Base-by-base conservation (phyloP, 2,888 invertebrate genomes). In the Orchesellides sinensis region DNA sequence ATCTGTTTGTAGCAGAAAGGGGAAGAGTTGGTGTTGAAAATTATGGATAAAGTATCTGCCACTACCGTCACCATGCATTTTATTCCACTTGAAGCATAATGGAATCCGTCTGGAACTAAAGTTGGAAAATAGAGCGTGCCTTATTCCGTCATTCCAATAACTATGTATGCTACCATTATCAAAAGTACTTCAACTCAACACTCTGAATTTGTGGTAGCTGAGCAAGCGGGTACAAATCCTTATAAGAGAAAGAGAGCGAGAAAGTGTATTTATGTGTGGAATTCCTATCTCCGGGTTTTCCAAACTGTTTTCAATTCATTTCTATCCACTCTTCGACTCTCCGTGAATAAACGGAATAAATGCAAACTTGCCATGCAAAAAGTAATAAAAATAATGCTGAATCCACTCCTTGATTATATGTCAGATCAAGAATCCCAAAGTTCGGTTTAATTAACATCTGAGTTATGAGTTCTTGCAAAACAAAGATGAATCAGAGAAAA, bases 241-340 rank as follows among this genome's bases (percentile, higher is more conserved):
- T n/a, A n/a, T n/a, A n/a, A n/a, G n/a, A n/a, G n/a, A n/a, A n/a
- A n/a, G n/a, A n/a, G n/a, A n/a, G n/a, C n/a, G 12, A 32, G 54
- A 8, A 40, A 32, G 10, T 32, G 2, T 40, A 40, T 10, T 40
- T n/a, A 40, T 40, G 40, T 40, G 40, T 14, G 40, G 47, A 75
- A 66, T 66, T 75, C 54, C 75, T 40, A 40, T n/a, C 40, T 40
- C 40, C 10, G 40, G n/a, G 40, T 40, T 6, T 32, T 65, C 75
- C 75, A 52, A 75, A 75, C 49, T 75, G 66, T 75, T 75, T 75
- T 75, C 66, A 75, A 75, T 66, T 65, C 75, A 66, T 68, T 66
- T 74, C 54, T 19, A 65, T 12, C 12, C 35, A 8, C 35, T 35
- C 35, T 35, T 35, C 65, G 12, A 5, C 17, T 17, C 49, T 56